A percentile compares a stretch with the other conserved stretches of the same genome.
Conservation (phyloP, 1,140 invertebrate genomes). For the Drosophila mauritiana region DNA sequence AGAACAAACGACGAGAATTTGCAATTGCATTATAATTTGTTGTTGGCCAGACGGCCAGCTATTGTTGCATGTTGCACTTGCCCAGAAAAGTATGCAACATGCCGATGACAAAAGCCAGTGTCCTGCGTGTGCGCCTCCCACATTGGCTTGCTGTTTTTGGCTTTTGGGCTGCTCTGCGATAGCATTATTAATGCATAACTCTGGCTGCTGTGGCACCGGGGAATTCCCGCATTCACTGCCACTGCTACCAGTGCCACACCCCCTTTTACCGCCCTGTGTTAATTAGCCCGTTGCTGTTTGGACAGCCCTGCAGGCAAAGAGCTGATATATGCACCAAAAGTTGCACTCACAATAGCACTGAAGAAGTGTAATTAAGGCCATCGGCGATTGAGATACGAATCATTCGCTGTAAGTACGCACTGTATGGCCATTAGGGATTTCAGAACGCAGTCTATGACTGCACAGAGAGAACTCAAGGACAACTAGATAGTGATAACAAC, state of each 20-base stretch:
- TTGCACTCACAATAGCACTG: slow-evolving; percentile 24
- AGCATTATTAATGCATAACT: slow-evolving; percentile 79
- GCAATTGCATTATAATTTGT: slow-evolving; percentile 80
- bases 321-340: slow-evolving; percentile 26
- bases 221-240: slow-evolving; percentile 15
- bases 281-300: slow-evolving; percentile 67
- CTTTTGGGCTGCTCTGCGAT: slow-evolving; percentile 40
- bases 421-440: slow-evolving; percentile 21
- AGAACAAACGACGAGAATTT: slow-evolving; percentile 46
- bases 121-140: slow-evolving; percentile 27
- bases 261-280: slow-evolving; percentile 37
- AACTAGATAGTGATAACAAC: not conserved
- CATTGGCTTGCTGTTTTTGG: slow-evolving; percentile 56
- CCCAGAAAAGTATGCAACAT: slow-evolving; percentile 43
- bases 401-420: slow-evolving; percentile 2
- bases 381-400: slow-evolving; percentile 25
- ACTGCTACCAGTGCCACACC: not conserved
- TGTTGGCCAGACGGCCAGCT: slow-evolving; percentile 25
- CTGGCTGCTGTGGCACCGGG: slow-evolving; percentile 28
- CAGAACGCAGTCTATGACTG: not conserved
- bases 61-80: slow-evolving; percentile 4
- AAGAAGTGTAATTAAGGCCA: slow-evolving; percentile 50
- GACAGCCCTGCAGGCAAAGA: slow-evolving; percentile 17
- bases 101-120: slow-evolving; percentile 41
- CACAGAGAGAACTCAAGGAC: not conserved